Evolutionary conservation across 2,888 invertebrate species (phyloP), one percentile per base, ranked within the genome.

Genomic region (Dasypolia templi): DNA sequence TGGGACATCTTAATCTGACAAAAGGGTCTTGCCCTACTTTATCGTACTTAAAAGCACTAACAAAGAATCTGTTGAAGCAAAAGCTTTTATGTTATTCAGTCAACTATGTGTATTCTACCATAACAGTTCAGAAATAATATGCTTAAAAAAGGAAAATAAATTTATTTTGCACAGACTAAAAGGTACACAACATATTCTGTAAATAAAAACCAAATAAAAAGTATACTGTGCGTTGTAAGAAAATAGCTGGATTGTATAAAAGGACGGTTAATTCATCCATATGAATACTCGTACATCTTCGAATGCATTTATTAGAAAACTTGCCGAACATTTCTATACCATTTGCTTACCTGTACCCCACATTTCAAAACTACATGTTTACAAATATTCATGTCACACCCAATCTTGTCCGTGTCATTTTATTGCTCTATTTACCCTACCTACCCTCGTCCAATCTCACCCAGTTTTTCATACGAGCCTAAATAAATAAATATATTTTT

Each of bases 401-500:
- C 46, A 66, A 72, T 79, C 53, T 66, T 62, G 42, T 78, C 65
- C 29, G n/a, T 58, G 42, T 62, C 42, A 74, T 73, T 80, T 80
- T 71, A 81, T 73, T 76, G 59, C 70, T 71, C 64, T 70, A 59
- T 73, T 72, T 81, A 65, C 68, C 67, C 69, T 81, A 65, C 68
- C 67, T 35, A 68, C 64, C 49, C 55, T 56, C 39, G 67, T 67
- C 55, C 39, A 49, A 70, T 61, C 56, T 72, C 55, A n/a, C 51
- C 12, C 19, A 49, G n/a, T 59, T 76, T 64, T 78, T 77, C 53
- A 74, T 71, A 35, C 29, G 42, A 58, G 26, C 72, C 82, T 80
- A 79, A 86, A 82, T 77, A 86, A 85, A 85, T 75, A 86, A 32
- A 81, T 46, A n/a, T n/a, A n/a, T n/a, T n/a, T n/a, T n/a, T n/a